Evolutionary conservation across 2,797 vertebrate species (phyloP).

Genomic region (Fundulus diaphanus): DNA sequence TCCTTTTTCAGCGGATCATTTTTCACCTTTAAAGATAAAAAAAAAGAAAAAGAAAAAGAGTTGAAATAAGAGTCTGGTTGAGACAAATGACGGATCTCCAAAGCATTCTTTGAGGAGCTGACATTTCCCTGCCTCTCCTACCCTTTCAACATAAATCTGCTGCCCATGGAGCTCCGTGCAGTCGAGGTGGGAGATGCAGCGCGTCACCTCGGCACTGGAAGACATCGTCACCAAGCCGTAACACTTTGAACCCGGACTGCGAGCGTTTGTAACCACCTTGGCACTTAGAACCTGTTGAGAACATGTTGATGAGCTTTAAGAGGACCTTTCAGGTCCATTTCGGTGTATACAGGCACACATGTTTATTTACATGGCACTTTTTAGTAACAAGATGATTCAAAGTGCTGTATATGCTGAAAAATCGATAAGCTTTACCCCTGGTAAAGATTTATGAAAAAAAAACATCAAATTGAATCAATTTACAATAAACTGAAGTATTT

Average conservation of each 20-base stretch:
- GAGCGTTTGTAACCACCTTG: conserved; percentile 97
- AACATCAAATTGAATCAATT: too few relatives aligned
- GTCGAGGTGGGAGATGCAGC: conserved; percentile 94
- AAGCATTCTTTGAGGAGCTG: neutral
- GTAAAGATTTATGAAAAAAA: too few relatives aligned
- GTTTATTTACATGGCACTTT: too few relatives aligned
- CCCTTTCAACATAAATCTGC: conserved; percentile 96
- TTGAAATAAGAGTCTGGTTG: neutral
- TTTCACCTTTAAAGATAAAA: conserved; percentile 85
- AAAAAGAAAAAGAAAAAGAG: conserved; percentile 11
- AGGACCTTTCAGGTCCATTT: neutral
- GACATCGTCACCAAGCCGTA: conserved; percentile 98
- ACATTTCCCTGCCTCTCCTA: conserved; percentile 61
- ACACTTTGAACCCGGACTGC: conserved; percentile 96
- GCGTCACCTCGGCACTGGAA: conserved; percentile 90
- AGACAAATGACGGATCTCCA: neutral
- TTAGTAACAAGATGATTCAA: too few relatives aligned
- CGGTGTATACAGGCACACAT: neutral
- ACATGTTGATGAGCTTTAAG: neutral
- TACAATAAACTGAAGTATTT: too few relatives aligned
- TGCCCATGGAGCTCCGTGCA: conserved; percentile 97
- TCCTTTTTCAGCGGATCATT: conserved; percentile 97
- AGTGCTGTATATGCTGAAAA: too few relatives aligned
- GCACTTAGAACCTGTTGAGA: conserved; percentile 90
- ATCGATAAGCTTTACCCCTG: too few relatives aligned